A percentile compares a stretch with the other conserved stretches of the same genome.
phyloP scores from a whole-genome alignment of 2,113 vertebrate genomes.

The Burhinus oedicnemus region DNA sequence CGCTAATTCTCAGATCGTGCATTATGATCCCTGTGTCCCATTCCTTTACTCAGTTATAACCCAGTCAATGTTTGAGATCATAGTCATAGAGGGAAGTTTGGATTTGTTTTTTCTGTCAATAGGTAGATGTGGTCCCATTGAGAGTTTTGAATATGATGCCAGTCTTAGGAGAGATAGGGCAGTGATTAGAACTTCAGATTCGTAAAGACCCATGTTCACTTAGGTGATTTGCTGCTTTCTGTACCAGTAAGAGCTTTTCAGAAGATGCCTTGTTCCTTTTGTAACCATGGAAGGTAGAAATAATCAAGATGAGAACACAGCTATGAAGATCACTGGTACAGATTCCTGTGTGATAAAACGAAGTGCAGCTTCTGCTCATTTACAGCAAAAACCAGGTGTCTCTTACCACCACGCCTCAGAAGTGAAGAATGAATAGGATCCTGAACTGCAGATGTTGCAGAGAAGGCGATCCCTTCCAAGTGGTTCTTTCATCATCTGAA shows the following conservation, averaged over 20 bases:
- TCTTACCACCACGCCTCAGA: background rate
- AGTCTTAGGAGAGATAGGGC: background rate
- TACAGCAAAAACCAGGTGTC: background rate
- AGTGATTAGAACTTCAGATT: background rate
- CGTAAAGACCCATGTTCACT: background rate
- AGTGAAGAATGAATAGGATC: background rate
- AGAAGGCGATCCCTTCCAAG: background rate
- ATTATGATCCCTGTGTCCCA: fast-evolving
- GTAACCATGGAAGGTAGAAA: background rate
- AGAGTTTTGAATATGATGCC: background rate
- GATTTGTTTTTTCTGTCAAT: background rate
- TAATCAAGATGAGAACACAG: background rate
- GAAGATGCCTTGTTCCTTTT: background rate
- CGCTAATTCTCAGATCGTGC: background rate
- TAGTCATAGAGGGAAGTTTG: background rate
- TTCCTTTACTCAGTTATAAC: background rate
- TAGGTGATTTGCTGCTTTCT: background rate
- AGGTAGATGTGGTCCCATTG: background rate
- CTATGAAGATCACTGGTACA: background rate
- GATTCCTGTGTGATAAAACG: background rate
- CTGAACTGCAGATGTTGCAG: background rate
- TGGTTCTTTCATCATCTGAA: background rate
- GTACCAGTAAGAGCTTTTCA: background rate
- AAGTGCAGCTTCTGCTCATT: background rate
- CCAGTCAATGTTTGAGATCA: background rate